Base-by-base conservation (phyloP, 2,113 vertebrate species). In the Neolamprologus toae region DNA sequence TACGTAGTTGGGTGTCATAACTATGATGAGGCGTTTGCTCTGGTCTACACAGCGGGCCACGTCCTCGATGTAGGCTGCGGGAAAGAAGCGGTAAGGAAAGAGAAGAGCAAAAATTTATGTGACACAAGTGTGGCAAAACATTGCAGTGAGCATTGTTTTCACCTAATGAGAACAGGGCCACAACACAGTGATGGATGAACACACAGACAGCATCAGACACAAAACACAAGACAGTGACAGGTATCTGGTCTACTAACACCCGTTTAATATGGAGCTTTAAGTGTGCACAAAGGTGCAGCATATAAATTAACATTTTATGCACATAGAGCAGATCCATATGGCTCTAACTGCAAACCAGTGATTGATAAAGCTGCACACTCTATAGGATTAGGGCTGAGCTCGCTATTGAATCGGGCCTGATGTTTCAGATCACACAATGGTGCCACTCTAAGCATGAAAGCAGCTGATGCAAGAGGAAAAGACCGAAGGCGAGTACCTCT, bases 1-100 rank as follows among this genome's bases (percentile, higher is more conserved):
- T 92, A 99, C 99, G 1, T 99, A 99, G 95, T 97, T 99, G 89
- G 98, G 99, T 54, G 99, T 99, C 98, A 99, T 98, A 79, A 99
- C 98, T 82, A 99, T 99, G 89, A 99, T 99, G 94, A 99, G 97
- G 23, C 99, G 95, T 93, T 99, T 99, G 96, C 98, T 99, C 97
- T 99, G 98, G 96, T 99, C 99, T 93, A 99, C 97, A 84, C 98
- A 99, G 95, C 99, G 98, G 9, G 99, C 98, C 92, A 99, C 98
- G 3, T 99, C 99, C 96, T 99, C 99, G 63, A 99, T 99, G 92
- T 99, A 99, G 23, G 99, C 99, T 99, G 94, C 40, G 94, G 88
- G 73, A 40, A 96, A 57, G 21, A 37, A 57, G 17, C 57, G 42
- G 66, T 19, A 42, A 23, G 19, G 35, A 49, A 54, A 49, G 37